Base-by-base conservation (phyloP, 2,888 invertebrate genomes). In the Phyto melanocephala region DNA sequence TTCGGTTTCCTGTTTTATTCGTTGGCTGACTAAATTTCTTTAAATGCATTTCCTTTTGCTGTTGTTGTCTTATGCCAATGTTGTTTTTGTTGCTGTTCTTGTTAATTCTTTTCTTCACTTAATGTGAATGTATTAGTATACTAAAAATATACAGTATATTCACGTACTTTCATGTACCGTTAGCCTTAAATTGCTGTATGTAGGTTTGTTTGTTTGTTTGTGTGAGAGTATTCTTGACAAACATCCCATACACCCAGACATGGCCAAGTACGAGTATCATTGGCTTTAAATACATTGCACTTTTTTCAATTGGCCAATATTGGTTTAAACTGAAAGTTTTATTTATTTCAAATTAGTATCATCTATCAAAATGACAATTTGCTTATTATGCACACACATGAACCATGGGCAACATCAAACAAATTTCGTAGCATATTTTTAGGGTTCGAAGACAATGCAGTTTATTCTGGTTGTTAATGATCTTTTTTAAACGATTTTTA, bases 301-400 rank as follows among this genome's bases (percentile, higher is more conserved):
- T 62, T 75, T 60, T 47, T 54, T 71, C 28, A 63, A 42, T 81
- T 54, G 33, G 42, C 56, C 56, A 78, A 74, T 78, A 68, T 78
- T 67, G 72, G 77, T 60, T 81, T 74, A 33, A 62, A 42, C 11
- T 50, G 58, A 75, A 45, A 70, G 22, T 76, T 72, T 68, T 63
- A 65, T 80, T 75, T 65, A 58, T 70, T 63, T 74, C 33, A 47
- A 75, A 80, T 80, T 70, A 70, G 68, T 70, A 50, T 80, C 70
- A 80, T 80, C 80, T 58, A 80, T 80, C 75, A 75, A 65, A 58
- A 50, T 70, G 75, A 50, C 63, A 20, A 37, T 70, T 58, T 54
- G 45, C 8, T 13, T 10, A n/a, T 13, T 8, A 13, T 10, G 20
- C 6, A 47, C 35, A 52, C 24, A 24, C 13, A 40, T 13, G n/a